These are phyloP conservation scores for Recurvirostra avosetta DNA, from an alignment of 2,113 vertebrate species.

Conservation along the genomic window DNA sequence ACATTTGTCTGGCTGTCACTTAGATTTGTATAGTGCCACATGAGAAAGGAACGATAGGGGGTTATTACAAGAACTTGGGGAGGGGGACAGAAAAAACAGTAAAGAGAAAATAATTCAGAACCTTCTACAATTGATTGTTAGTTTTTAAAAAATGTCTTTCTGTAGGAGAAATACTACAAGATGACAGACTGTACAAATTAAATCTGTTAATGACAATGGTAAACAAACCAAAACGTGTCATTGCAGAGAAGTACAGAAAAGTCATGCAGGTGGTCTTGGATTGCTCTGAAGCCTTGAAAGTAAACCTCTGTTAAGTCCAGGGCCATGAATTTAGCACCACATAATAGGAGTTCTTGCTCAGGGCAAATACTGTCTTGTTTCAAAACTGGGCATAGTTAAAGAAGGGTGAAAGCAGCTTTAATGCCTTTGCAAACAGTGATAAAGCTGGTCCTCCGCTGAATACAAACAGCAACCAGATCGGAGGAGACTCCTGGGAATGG, in stretches of 20 bases:
- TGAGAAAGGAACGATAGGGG: not conserved
- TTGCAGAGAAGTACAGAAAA: not conserved
- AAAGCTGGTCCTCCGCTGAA: not conserved
- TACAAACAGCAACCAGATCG: not conserved
- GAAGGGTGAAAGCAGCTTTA: not conserved
- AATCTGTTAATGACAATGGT: not conserved
- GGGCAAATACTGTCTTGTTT: not conserved
- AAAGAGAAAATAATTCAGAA: not conserved
- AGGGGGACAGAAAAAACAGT: not conserved
- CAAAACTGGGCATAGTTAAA: not conserved
- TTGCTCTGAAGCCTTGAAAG: not conserved
- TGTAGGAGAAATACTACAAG: not conserved
- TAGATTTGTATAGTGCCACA: not conserved
- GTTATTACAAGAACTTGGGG: not conserved
- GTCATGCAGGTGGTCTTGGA: not conserved
- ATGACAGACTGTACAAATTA: not conserved
- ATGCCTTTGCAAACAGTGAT: not conserved
- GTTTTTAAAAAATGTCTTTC: not conserved
- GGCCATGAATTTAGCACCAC: fast-evolving
- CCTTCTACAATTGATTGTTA: not conserved
- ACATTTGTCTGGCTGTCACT: not conserved
- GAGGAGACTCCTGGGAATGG: not conserved
- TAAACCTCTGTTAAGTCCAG: not conserved
- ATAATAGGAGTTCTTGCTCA: not conserved
- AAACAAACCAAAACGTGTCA: not conserved